These are phyloP conservation scores for Cryptomyrus ogoouensis DNA, from an alignment of 2,113 vertebrate genomes.

Conservation along the genomic window DNA sequence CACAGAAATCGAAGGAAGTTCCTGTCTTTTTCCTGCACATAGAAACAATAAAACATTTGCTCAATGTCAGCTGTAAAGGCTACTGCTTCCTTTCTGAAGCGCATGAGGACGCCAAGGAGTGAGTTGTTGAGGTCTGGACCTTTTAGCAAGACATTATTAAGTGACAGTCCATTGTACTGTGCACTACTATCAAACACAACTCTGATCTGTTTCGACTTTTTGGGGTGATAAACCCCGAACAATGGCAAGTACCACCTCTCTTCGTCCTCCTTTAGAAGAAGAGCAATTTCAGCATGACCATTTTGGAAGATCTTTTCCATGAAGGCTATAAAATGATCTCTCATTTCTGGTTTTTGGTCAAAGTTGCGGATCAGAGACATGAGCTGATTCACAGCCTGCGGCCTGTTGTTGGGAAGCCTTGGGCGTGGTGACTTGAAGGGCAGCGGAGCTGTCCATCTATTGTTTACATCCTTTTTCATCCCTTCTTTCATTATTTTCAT, in stretches of 20 bases:
- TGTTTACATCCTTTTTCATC: not conserved
- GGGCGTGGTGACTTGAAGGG: not conserved
- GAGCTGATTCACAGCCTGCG: not conserved
- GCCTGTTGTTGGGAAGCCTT: not conserved
- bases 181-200: slow-evolving; percentile 27
- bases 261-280: not conserved
- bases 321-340: not conserved
- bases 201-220: slow-evolving; percentile 21
- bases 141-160: slow-evolving; percentile 29
- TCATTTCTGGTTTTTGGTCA: not conserved
- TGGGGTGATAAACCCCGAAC: not conserved
- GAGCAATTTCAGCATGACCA: slow-evolving; percentile 15
- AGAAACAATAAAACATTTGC: slow-evolving; percentile 30
- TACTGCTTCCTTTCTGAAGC: slow-evolving; percentile 28
- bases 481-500: not conserved
- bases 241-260: slow-evolving; percentile 23
- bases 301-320: not conserved
- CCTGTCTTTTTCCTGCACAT: not conserved
- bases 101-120: slow-evolving; percentile 15
- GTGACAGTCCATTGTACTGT: slow-evolving; percentile 19
- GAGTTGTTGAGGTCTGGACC: slow-evolving; percentile 32
- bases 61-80: slow-evolving; percentile 26
- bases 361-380: not conserved
- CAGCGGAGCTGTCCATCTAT: not conserved
- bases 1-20: slow-evolving; percentile 25